Percentiles rank a stretch among this genome's conserved stretches.
Evolutionary conservation across 1,140 invertebrate genomes (phyloP).

Genomic region (Zaprionus inermis): DNA sequence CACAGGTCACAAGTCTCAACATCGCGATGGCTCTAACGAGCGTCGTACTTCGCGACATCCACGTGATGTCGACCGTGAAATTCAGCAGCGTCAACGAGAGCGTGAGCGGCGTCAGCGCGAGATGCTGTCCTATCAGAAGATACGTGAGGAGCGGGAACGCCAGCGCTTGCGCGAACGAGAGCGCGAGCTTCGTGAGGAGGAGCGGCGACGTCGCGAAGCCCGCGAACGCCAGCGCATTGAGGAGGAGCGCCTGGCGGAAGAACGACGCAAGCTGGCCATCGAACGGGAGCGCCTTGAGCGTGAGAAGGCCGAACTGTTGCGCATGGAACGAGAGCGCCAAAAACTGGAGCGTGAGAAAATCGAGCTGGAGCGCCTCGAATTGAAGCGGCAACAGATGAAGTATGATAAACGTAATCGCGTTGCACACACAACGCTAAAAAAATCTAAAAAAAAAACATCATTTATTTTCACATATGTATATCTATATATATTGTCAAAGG

Average conservation of each 20-base stretch:
- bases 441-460: conserved; percentile 54
- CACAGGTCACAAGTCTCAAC: conserved; percentile 45
- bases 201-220: conserved; percentile 90
- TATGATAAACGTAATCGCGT: conserved; percentile 77
- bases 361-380: conserved; percentile 92
- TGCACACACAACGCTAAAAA: conserved; percentile 49
- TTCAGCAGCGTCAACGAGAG: conserved; percentile 70
- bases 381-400: conserved; percentile 91
- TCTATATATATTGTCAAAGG: conserved; percentile 53
- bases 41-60: conserved; percentile 59
- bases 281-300: conserved; percentile 91
- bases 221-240: conserved; percentile 92
- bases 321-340: conserved; percentile 92
- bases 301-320: conserved; percentile 91
- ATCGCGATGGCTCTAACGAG: conserved; percentile 42
- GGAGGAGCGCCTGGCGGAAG: conserved; percentile 90
- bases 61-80: conserved; percentile 73
- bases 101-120: conserved; percentile 78
- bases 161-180: conserved; percentile 91
- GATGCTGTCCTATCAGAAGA: conserved; percentile 80
- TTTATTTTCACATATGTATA: conserved; percentile 44
- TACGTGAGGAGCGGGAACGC: conserved; percentile 90
- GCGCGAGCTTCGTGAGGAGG: conserved; percentile 90
- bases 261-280: conserved; percentile 90
- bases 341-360: conserved; percentile 92